These are phyloP conservation scores for Platycheirus albimanus DNA, from an alignment of 2,888 invertebrate genomes.

Conservation along the genomic window DNA sequence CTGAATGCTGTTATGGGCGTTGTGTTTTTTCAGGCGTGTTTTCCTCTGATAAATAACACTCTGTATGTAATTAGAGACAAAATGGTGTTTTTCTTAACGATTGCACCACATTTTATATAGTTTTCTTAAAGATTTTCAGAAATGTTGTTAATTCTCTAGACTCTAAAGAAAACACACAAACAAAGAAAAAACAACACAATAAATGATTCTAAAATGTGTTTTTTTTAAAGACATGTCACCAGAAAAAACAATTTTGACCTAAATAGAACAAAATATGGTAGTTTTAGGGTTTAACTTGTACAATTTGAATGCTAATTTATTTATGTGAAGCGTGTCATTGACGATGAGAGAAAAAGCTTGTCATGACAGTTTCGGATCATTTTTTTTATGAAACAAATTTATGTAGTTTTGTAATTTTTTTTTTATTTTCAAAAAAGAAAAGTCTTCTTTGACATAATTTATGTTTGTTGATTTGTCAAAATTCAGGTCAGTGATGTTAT, in stretches of 20 bases:
- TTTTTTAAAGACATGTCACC: slow-evolving; percentile 29
- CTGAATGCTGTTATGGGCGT: slow-evolving; percentile 22
- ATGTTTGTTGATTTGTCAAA: slow-evolving; percentile 22
- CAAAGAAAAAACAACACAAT: slow-evolving; percentile 21
- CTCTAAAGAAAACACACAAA: neutral
- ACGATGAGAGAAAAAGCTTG: slow-evolving; percentile 14
- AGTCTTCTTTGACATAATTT: slow-evolving; percentile 39
- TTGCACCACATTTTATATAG: slow-evolving; percentile 44
- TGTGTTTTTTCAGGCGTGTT: slow-evolving; percentile 63
- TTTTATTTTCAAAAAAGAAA: neutral
- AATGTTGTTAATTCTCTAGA: slow-evolving; percentile 30
- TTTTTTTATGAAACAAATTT: slow-evolving; percentile 32
- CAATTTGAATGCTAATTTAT: slow-evolving; percentile 63
- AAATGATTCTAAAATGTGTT: slow-evolving; percentile 31
- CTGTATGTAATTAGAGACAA: slow-evolving; percentile 56
- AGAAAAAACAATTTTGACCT: slow-evolving; percentile 28
- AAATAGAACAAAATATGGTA: slow-evolving; percentile 32
- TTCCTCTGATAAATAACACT: slow-evolving; percentile 26
- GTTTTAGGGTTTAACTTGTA: slow-evolving; percentile 56
- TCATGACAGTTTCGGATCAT: slow-evolving; percentile 40
- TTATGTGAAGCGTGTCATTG: slow-evolving; percentile 40
- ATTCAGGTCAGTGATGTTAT: slow-evolving; percentile 38
- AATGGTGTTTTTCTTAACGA: slow-evolving; percentile 26
- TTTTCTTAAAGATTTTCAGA: slow-evolving; percentile 17
- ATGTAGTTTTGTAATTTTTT: slow-evolving; percentile 35